A percentile compares a stretch with the other conserved stretches of the same genome.
These are phyloP conservation scores for Oriolus oriolus DNA, from an alignment of 2,113 vertebrate species.

Conservation along the genomic window DNA sequence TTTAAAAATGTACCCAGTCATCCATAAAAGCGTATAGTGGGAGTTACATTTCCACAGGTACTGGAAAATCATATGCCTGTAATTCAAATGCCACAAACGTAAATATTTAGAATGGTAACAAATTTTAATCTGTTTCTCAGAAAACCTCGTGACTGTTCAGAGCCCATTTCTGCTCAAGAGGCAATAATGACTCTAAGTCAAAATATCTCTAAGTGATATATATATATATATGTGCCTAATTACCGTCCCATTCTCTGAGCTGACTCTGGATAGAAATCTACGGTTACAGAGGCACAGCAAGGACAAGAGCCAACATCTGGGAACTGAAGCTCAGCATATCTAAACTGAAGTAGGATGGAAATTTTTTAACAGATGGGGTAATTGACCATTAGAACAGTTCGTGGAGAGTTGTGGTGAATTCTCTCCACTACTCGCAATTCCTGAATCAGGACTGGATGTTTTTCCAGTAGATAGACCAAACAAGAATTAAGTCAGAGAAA, in stretches of 20 bases:
- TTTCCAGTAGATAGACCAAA: constrained; percentile 53
- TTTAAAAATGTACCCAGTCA: background rate
- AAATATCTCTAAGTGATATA: background rate
- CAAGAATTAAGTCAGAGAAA: constrained; percentile 44
- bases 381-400: constrained; percentile 27
- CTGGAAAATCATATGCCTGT: background rate
- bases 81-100: background rate
- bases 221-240: background rate
- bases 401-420: background rate
- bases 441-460: constrained; percentile 33
- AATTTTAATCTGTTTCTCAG: background rate
- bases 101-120: background rate
- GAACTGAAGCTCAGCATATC: background rate
- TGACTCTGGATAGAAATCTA: background rate
- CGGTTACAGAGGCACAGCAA: background rate
- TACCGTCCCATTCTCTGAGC: background rate
- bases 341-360: background rate
- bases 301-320: background rate
- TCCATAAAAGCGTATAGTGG: background rate
- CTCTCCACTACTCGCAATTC: background rate
- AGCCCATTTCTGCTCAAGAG: background rate
- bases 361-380: constrained; percentile 37
- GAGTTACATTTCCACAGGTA: background rate
- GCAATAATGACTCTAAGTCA: background rate
- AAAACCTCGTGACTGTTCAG: background rate